Percentiles rank a stretch among this genome's conserved stretches.
Evolutionary conservation across 2,888 invertebrate species (phyloP).

Genomic region (Cephus pygmeus): DNA sequence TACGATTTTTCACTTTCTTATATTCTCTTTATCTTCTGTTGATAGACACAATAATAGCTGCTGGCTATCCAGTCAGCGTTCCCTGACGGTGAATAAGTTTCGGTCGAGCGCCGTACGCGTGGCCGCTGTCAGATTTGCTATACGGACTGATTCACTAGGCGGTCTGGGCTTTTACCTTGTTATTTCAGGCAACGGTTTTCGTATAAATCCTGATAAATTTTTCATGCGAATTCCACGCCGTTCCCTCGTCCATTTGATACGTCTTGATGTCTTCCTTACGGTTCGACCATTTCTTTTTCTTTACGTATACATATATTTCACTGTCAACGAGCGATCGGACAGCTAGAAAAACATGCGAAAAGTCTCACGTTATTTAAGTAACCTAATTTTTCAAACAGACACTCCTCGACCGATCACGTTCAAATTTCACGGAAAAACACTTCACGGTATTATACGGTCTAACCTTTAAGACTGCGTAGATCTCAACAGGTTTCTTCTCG

Average conservation of each 20-base stretch:
- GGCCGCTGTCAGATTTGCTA: slow-evolving; percentile 36
- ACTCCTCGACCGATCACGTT: neutral
- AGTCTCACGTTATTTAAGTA: neutral
- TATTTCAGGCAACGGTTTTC: slow-evolving; percentile 43
- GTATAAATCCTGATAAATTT: slow-evolving; percentile 32
- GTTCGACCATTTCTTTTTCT: neutral
- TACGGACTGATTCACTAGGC: slow-evolving; percentile 42
- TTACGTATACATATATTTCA: neutral
- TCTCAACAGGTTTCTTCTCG: neutral
- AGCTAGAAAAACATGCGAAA: neutral
- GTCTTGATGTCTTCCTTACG: neutral
- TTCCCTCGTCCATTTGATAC: neutral
- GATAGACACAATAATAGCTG: neutral
- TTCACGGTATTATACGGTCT: neutral
- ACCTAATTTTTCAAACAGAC: neutral
- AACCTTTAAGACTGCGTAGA: neutral
- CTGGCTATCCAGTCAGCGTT: neutral
- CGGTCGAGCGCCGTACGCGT: slow-evolving; percentile 21
- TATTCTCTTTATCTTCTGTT: neutral
- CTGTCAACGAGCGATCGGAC: neutral
- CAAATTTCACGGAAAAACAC: neutral
- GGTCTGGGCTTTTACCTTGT: slow-evolving; percentile 31
- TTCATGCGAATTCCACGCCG: slow-evolving; percentile 1
- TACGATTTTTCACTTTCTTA: neutral
- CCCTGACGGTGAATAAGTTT: neutral